Conservation (phyloP, 2,113 vertebrate genomes). For the Turdus rufiventris region DNA sequence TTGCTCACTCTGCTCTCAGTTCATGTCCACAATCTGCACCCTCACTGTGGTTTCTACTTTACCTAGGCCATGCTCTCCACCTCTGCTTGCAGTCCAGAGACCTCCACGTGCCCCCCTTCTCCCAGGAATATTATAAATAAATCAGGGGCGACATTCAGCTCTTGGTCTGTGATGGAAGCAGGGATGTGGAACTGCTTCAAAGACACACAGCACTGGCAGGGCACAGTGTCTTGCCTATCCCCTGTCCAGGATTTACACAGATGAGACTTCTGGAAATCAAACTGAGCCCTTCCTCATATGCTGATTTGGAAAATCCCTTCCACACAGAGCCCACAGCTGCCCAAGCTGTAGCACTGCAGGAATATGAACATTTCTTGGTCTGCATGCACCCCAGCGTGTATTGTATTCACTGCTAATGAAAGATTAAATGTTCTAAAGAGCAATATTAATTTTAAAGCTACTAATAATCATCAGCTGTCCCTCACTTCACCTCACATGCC, state of each 20-base stretch:
- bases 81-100: background rate
- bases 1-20: rapidly evolving
- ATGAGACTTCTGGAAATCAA: background rate
- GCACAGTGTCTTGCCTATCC: background rate
- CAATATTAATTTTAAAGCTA: constrained; percentile 37
- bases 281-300: background rate
- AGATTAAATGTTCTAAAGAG: background rate
- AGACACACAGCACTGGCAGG: rapidly evolving
- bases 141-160: background rate
- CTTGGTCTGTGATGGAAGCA: background rate
- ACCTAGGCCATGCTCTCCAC: rapidly evolving
- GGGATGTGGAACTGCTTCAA: background rate
- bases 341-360: background rate
- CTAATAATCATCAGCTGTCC: background rate
- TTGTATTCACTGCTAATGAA: background rate
- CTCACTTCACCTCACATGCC: background rate
- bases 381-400: background rate
- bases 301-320: background rate
- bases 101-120: rapidly evolving
- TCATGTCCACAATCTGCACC: rapidly evolving
- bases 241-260: background rate
- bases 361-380: background rate
- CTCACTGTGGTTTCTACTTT: background rate
- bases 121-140: background rate
- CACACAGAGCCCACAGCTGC: background rate